Conservation (phyloP, 1,140 invertebrate species). For the Meteorus sp. region DNA sequence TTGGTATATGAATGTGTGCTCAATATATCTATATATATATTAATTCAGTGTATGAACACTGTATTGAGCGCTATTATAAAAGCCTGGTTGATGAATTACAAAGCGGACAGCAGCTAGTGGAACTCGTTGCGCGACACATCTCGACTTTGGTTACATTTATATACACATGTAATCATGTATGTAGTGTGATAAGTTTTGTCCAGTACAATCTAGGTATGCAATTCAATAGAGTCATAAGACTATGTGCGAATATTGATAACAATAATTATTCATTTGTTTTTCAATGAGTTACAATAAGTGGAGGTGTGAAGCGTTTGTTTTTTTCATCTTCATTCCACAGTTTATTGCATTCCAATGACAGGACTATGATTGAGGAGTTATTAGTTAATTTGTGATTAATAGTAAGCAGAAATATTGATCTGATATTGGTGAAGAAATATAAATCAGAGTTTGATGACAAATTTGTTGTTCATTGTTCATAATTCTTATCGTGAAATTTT, state of each 20-base stretch:
- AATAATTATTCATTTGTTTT: background rate
- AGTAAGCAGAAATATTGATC: no score
- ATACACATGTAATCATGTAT: no score
- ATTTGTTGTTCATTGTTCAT: background rate
- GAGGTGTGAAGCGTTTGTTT: no score
- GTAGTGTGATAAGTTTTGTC: constrained; percentile 22
- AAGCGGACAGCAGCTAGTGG: constrained; percentile 5
- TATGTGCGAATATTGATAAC: background rate
- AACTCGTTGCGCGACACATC: constrained; percentile 10
- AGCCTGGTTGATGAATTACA: constrained; percentile 14
- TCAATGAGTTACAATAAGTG: no score
- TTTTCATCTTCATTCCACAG: no score
- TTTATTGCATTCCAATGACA: no score
- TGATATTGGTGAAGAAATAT: no score
- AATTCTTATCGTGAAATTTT: background rate
- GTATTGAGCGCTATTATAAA: constrained; percentile 7
- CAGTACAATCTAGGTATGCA: constrained; percentile 16
- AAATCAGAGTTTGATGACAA: background rate
- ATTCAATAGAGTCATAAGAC: background rate
- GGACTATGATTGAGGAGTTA: no score
- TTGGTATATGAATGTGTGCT: no score
- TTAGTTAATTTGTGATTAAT: no score
- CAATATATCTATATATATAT: background rate
- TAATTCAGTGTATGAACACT: background rate
- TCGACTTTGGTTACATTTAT: constrained; percentile 10